Conservation (phyloP, 2,797 vertebrate genomes). For the Spondyliosoma cantharus region DNA sequence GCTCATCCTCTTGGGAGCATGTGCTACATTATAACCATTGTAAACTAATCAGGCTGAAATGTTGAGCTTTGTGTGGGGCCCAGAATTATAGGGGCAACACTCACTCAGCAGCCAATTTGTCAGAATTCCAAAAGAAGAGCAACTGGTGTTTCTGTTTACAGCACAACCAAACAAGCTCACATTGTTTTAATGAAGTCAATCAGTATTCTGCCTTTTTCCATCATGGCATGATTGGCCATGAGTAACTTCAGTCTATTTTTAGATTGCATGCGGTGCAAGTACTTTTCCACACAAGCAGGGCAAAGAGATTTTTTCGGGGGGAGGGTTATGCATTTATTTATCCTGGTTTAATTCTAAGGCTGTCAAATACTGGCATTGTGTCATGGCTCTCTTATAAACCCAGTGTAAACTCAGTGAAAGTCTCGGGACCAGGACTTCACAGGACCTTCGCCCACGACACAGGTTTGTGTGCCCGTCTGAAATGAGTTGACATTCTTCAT, state of each 20-base stretch:
- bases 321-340: too few relatives aligned
- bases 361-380: too few relatives aligned
- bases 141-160: conserved; percentile 6
- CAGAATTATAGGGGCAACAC: background rate
- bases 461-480: too few relatives aligned
- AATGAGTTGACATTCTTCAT: too few relatives aligned
- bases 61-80: background rate
- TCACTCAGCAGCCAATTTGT: background rate
- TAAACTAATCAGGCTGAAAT: background rate
- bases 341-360: too few relatives aligned
- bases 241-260: background rate
- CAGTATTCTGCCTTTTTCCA: background rate
- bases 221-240: background rate
- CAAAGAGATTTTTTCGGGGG: too few relatives aligned
- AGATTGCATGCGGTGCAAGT: background rate
- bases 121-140: background rate
- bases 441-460: too few relatives aligned
- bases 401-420: too few relatives aligned
- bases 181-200: conserved; percentile 17
- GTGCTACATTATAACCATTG: too few relatives aligned
- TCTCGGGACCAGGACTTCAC: too few relatives aligned
- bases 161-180: background rate
- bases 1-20: too few relatives aligned
- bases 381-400: too few relatives aligned
- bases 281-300: conserved; percentile 1